phyloP scores from a whole-genome alignment of 2,888 invertebrate species.

The Cinara cedri region DNA sequence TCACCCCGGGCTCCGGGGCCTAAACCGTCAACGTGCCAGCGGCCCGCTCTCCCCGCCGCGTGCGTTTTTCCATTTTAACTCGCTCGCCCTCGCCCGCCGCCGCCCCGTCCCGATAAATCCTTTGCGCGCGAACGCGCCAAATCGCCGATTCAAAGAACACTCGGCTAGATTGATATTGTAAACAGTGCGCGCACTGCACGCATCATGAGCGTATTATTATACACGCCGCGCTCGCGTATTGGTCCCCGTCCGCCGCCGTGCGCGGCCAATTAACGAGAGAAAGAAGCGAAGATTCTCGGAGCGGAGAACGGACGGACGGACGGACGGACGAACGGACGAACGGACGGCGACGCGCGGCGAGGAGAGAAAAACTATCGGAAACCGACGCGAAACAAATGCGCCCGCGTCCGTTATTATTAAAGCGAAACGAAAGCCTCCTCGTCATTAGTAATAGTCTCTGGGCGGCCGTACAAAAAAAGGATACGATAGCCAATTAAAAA shows the following conservation, averaged over 20 bases:
- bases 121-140: conserved; percentile 2
- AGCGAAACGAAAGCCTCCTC: background rate
- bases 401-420: background rate
- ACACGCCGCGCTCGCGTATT: too few relatives aligned
- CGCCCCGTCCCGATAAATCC: conserved; percentile 24
- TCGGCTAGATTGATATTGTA: conserved; percentile 34
- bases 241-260: background rate
- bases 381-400: conserved; percentile 6
- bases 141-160: conserved; percentile 37
- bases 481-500: conserved; percentile 42
- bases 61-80: conserved; percentile 21
- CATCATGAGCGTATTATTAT: too few relatives aligned
- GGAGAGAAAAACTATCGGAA: conserved; percentile 1
- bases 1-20: conserved; percentile 31
- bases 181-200: too few relatives aligned
- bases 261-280: conserved; percentile 26
- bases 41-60: background rate
- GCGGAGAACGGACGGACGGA: background rate
- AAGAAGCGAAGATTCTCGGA: background rate
- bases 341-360: background rate
- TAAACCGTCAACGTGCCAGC: conserved; percentile 43
- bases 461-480: background rate
- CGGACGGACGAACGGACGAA: background rate
- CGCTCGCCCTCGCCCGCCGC: background rate
- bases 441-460: conserved; percentile 38